A percentile compares a stretch with the other conserved stretches of the same genome.
Evolutionary conservation across 2,888 invertebrate genomes (phyloP).

Genomic region (Drosophila bunnanda): DNA sequence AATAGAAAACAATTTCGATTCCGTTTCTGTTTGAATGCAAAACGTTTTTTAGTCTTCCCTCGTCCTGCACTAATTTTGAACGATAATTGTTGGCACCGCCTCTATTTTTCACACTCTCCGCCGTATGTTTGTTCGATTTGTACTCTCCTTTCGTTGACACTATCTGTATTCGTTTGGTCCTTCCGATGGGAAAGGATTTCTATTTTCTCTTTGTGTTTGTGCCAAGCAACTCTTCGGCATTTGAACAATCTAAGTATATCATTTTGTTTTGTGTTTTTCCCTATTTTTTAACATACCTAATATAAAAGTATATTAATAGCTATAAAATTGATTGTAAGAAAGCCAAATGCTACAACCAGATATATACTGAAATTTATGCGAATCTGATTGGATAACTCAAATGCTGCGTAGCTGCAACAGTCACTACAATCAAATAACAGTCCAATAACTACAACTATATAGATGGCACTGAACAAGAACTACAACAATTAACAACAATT

Average conservation of each 20-base stretch:
- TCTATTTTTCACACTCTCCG: conserved; percentile 2
- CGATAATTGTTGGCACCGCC: conserved; percentile 31
- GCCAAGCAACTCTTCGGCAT: conserved; percentile 18
- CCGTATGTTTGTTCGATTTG: conserved; percentile 36
- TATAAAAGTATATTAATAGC: conserved; percentile 32
- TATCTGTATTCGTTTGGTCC: conserved; percentile 24
- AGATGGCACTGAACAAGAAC: conserved; percentile 41
- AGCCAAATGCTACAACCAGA: conserved; percentile 33
- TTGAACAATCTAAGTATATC: conserved; percentile 7
- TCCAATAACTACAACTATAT: conserved; percentile 53
- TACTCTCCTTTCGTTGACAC: conserved; percentile 33
- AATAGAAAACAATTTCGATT: conserved; percentile 1
- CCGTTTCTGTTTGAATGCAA: conserved; percentile 33
- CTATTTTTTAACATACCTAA: conserved; percentile 15
- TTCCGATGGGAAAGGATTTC: conserved; percentile 4
- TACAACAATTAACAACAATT: conserved; percentile 48
- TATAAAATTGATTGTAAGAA: conserved; percentile 38
- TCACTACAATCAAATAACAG: conserved; percentile 36
- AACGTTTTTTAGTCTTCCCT: conserved; percentile 27
- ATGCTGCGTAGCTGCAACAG: conserved; percentile 62
- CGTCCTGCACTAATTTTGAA: conserved; percentile 39
- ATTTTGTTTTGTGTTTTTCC: conserved; percentile 37
- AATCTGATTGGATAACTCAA: conserved; percentile 60
- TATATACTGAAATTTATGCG: conserved; percentile 44
- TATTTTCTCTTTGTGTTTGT: background rate